Base-by-base conservation (phyloP, 2,113 vertebrate genomes). In the Zingel zingel region DNA sequence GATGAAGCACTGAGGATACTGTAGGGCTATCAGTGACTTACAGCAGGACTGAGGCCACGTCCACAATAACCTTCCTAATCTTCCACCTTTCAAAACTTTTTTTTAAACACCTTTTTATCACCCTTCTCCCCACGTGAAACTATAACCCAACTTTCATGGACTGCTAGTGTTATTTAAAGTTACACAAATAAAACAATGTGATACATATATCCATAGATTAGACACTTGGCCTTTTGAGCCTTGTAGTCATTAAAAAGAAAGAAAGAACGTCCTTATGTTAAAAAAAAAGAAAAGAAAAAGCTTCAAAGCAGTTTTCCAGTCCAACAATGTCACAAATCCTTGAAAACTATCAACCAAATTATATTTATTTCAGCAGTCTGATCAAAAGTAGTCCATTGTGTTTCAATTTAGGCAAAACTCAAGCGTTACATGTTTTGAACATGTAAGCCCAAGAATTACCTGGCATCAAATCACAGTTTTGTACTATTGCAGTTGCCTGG, bases 21-120 rank as follows among this genome's bases (percentile, higher is more conserved):
- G 91, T 91, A 88, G 70, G 54, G 68, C 73, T 65, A 88, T 85
- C 82, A 27, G 83, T 90, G 81, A 83, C 82, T 83, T 85, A 79
- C 71, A 80, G 56, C 48, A 14, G 62, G 25, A 58, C 61, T 39
- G 36, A 59, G 62, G 62, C 74, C 63, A 15, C 23, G 10, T 66
- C 43, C 39, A 77, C 65, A 61, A 30, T 66, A 64, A 80, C 65
- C 59, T n/a, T n/a, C n/a, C n/a, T n/a, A n/a, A 7, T 48, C 65
- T 62, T 79, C 15, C 16, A 25, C 57, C 51, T 64, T 61, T 79
- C 5, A 19, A 27, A 6, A 45, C 48, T 19, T 18, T 43, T 19
- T 39, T 13, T 63, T 14, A 27, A 27, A 27, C 27, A 13, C 19
- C 6, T 15, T 63, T 65, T 72, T 62, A 66, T 10, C 12, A 57